Percentiles rank a stretch among this genome's conserved stretches.
phyloP scores from a whole-genome alignment of 2,797 vertebrate species.

The Mastacembelus armatus region DNA sequence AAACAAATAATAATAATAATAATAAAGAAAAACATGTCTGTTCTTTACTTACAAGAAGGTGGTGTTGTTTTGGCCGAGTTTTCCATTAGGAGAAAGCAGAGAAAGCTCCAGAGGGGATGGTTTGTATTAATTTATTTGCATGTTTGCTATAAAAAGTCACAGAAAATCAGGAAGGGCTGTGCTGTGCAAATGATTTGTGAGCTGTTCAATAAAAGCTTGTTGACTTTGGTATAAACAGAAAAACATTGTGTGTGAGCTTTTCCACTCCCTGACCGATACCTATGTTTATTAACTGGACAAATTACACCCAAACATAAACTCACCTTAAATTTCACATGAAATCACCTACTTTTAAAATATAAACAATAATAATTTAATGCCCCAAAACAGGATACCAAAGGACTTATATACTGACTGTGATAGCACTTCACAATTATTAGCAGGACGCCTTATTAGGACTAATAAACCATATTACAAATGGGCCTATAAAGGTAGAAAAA shows the following conservation, averaged over 20 bases:
- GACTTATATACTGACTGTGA: neutral
- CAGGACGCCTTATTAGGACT: too few species aligned
- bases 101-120: neutral
- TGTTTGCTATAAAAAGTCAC: neutral
- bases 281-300: neutral
- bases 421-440: too few species aligned
- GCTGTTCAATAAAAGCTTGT: too few species aligned
- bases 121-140: slow-evolving; percentile 18
- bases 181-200: too few species aligned
- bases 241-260: neutral
- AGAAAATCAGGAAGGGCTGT: neutral
- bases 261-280: neutral
- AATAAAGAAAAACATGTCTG: too few species aligned
- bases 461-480: too few species aligned
- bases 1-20: too few species aligned
- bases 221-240: too few species aligned
- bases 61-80: neutral
- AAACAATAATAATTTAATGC: neutral
- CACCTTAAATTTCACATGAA: neutral
- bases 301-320: neutral
- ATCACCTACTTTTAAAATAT: neutral
- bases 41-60: too few species aligned
- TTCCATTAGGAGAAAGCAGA: neutral
- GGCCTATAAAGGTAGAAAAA: too few species aligned
- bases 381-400: neutral